These are phyloP conservation scores for Polypterus bichir DNA, from an alignment of 2,113 vertebrate genomes.

Conservation along the genomic window DNA sequence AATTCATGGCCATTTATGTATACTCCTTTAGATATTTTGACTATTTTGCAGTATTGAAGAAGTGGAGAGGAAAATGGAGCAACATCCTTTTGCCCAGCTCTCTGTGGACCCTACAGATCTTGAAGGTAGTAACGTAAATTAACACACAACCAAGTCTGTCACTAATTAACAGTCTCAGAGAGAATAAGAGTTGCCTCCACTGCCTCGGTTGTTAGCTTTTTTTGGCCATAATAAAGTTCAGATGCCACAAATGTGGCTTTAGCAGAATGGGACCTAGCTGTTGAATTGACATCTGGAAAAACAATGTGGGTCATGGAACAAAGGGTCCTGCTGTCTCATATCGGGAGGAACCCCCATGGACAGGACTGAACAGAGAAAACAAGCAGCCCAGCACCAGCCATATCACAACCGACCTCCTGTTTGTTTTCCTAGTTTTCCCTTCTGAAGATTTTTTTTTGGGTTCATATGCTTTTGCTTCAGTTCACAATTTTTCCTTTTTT, in stretches of 20 bases:
- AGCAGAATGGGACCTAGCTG: slow-evolving; percentile 35
- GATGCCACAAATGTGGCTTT: slow-evolving; percentile 34
- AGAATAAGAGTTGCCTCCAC: slow-evolving; percentile 31
- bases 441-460: slow-evolving; percentile 21
- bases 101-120: too few species aligned
- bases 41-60: too few species aligned
- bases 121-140: slow-evolving; percentile 15
- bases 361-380: slow-evolving; percentile 31
- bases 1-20: too few species aligned
- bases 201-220: slow-evolving; percentile 21
- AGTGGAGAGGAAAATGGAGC: too few species aligned
- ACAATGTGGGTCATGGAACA: slow-evolving; percentile 61
- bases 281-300: slow-evolving; percentile 74
- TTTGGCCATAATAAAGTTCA: slow-evolving; percentile 46
- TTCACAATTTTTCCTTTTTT: background rate
- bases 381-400: slow-evolving; percentile 28
- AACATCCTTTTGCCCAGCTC: too few species aligned
- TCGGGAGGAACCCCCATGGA: slow-evolving; percentile 40
- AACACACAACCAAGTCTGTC: slow-evolving; percentile 26
- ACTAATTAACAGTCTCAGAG: slow-evolving; percentile 23
- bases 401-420: slow-evolving; percentile 27
- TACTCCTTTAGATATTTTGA: too few species aligned
- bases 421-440: slow-evolving; percentile 28
- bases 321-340: slow-evolving; percentile 54
- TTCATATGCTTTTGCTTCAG: background rate